Conservation (phyloP, 2,888 invertebrate species). For the Xylota sylvarum region DNA sequence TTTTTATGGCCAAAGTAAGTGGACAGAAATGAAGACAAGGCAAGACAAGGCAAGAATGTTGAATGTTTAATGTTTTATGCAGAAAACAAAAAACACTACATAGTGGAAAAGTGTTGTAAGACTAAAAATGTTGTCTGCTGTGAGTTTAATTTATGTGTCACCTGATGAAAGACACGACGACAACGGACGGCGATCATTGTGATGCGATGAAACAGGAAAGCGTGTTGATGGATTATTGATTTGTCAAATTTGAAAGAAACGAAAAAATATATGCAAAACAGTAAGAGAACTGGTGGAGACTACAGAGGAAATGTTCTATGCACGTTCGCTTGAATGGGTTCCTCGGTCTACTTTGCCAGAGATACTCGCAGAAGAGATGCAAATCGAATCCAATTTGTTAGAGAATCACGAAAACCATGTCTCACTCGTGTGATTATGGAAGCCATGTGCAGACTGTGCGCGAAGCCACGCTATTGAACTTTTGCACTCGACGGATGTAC, state of each 20-base stretch:
- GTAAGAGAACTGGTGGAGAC: not conserved
- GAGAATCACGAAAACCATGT: conserved; percentile 72
- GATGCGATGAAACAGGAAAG: conserved; percentile 44
- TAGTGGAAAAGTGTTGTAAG: conserved; percentile 53
- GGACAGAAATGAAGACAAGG: conserved; percentile 75
- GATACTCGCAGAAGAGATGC: conserved; percentile 57
- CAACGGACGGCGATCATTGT: not conserved
- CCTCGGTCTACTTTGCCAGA: conserved; percentile 7
- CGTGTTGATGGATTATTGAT: conserved; percentile 74
- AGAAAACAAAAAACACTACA: conserved; percentile 20
- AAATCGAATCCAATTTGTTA: conserved; percentile 76
- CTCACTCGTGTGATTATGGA: conserved; percentile 63
- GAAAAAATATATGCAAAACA: conserved; percentile 12
- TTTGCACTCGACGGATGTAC: conserved; percentile 67
- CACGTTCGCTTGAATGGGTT: conserved; percentile 11
- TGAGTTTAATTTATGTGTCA: conserved; percentile 71
- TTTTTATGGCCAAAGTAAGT: conserved; percentile 67
- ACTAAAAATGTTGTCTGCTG: conserved; percentile 34
- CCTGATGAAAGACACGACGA: conserved; percentile 27
- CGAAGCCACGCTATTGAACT: conserved; percentile 75
- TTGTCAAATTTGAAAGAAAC: conserved; percentile 57
- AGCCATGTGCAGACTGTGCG: conserved; percentile 63
- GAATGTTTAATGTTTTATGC: conserved; percentile 60
- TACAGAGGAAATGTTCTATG: conserved; percentile 10
- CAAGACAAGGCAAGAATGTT: conserved; percentile 69